Evolutionary conservation across 2,113 vertebrate species (phyloP), one percentile per base, ranked within the genome.

Genomic region (Corvus hawaiiensis): DNA sequence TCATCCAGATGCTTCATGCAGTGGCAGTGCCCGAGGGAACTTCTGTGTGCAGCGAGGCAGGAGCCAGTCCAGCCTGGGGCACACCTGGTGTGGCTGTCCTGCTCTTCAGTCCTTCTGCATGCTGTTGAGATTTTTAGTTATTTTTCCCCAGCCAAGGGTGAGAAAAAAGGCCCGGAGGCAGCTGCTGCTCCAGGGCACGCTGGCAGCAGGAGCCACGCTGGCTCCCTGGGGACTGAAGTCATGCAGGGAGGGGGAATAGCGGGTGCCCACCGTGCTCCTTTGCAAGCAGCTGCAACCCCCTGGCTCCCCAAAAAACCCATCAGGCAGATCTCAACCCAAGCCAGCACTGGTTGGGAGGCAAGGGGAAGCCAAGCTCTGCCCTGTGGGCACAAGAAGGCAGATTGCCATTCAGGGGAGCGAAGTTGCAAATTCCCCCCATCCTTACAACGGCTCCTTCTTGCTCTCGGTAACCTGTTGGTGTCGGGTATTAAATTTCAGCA

Each of bases 401-500:
- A 61, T 81, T 72, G 16, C 41, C 30, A 15, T 79, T 49, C 3
- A 3, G 39, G 41, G 13, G 27, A 66, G 20, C 17, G 26, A 81
- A 87, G 58, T 13, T 91, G 46, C 74, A 91, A 52, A 68, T 49
- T 15, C 30, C 4, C 7, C 26, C 10, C 2, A 0, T 49, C 22
- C 22, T 73, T 74, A 74, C 72, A 89, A 62, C 16, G 28, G 63
- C 74, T 94, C 80, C 64, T 86, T 95, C 92, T 95, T 87, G 66
- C 63, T 87, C 84, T 71, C 49, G 5, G 48, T 92, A 93, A 94
- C 94, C 89, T 90, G 90, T 92, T 93, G 84, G 91, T 92, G 85
- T 83, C 0, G 13, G 48, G 71, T 92, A 15, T 97, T 96, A 76
- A 79, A 84, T 97, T 96, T 97, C 96, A 92, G 83, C 85, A 28